Evolutionary conservation across 2,888 invertebrate species (phyloP).

Genomic region (Drosophila mayaguana): DNA sequence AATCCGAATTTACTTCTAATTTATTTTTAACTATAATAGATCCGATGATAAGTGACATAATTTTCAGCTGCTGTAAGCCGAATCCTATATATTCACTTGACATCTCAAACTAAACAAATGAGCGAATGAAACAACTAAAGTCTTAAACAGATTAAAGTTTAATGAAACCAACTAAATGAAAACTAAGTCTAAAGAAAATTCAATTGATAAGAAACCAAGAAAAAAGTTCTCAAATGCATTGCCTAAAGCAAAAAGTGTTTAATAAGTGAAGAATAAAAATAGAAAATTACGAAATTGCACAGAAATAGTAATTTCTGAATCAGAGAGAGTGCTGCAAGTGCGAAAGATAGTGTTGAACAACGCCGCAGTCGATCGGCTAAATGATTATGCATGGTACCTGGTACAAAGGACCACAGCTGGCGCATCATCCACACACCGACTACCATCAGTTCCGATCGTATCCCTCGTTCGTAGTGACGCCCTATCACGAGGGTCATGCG

Average conservation of each 20-base stretch:
- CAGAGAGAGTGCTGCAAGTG: constrained; percentile 7
- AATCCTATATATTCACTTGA: neutral
- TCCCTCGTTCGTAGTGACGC: constrained; percentile 84
- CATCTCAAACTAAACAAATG: no score
- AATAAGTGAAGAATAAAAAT: neutral
- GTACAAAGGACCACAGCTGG: constrained; percentile 85
- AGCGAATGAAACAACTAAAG: neutral
- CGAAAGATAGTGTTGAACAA: constrained; percentile 29
- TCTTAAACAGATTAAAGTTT: neutral
- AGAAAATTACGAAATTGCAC: neutral
- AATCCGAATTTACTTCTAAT: neutral
- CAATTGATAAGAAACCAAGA: neutral
- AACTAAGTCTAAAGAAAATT: neutral
- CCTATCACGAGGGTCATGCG: constrained; percentile 79
- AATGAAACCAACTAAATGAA: neutral
- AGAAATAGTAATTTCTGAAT: neutral
- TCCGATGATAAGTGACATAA: neutral
- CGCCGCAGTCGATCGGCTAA: constrained; percentile 57
- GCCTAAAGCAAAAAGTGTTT: neutral
- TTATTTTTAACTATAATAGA: neutral
- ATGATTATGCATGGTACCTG: constrained; percentile 85
- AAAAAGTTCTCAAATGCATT: neutral
- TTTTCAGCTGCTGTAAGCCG: neutral
- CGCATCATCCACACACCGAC: constrained; percentile 79
- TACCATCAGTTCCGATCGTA: constrained; percentile 84